A percentile compares a stretch with the other conserved stretches of the same genome.
Evolutionary conservation across 2,797 vertebrate species (phyloP).

Genomic region (Aldrovandia affinis): DNA sequence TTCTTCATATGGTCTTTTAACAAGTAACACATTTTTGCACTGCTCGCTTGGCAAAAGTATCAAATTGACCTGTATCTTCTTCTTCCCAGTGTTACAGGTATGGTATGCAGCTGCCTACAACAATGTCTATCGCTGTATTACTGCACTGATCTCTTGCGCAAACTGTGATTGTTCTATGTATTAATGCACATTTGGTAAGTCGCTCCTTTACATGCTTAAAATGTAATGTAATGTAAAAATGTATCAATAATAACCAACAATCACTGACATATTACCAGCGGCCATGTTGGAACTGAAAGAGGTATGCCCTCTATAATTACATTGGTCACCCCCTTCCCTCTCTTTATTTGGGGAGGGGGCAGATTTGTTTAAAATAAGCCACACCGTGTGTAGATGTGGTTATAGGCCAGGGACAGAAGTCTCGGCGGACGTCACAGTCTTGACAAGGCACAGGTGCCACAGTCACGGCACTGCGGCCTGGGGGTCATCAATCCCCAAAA

Average conservation of each 20-base stretch:
- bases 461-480: constrained; percentile 38
- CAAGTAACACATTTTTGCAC: background rate
- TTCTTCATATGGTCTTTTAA: background rate
- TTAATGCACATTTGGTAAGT: too few species aligned
- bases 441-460: constrained; percentile 57
- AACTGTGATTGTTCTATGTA: too few species aligned
- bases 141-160: too few species aligned
- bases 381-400: background rate
- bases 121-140: too few species aligned
- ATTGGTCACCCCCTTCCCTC: background rate
- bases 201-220: too few species aligned
- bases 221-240: too few species aligned
- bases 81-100: too few species aligned
- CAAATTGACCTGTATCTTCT: background rate
- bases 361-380: too few species aligned
- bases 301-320: constrained; percentile 44
- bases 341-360: background rate
- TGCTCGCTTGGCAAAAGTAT: background rate
- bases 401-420: background rate
- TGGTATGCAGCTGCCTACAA: too few species aligned
- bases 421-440: constrained; percentile 40
- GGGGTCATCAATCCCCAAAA: constrained; percentile 58
- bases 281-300: background rate
- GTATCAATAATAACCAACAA: background rate
- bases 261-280: background rate